Conservation (phyloP, 2,888 invertebrate species). For the Elaeidobius kamerunicus region DNA sequence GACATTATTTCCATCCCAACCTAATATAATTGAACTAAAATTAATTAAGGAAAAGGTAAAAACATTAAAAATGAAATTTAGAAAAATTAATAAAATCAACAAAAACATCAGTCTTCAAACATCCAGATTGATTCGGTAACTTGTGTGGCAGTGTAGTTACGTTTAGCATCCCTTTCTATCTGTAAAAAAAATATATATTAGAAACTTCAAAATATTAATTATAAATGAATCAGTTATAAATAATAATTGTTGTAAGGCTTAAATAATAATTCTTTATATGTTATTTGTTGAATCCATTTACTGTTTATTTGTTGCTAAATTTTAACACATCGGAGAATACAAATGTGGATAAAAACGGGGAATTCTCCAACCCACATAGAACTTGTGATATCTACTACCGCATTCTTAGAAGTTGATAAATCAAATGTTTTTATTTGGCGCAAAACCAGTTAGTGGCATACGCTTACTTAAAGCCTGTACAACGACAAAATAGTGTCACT, state of each 20-base stretch:
- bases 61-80: conserved; percentile 50
- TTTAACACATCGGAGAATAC: too few species aligned
- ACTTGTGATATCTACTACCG: conserved; percentile 4
- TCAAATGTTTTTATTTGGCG: conserved; percentile 13
- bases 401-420: conserved; percentile 5
- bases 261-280: too few species aligned
- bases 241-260: too few species aligned
- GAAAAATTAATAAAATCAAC: conserved; percentile 50
- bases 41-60: conserved; percentile 22
- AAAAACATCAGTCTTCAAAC: conserved; percentile 51
- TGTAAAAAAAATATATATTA: too few species aligned
- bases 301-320: too few species aligned
- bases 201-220: too few species aligned
- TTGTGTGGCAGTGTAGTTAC: conserved; percentile 49
- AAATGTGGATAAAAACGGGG: too few species aligned
- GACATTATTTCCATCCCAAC: conserved; percentile 1
- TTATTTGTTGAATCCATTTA: too few species aligned
- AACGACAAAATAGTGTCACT: background rate
- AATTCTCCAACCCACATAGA: too few species aligned
- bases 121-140: conserved; percentile 50
- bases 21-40: conserved; percentile 17
- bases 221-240: too few species aligned
- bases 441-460: conserved; percentile 13
- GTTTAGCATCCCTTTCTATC: conserved; percentile 34
- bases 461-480: background rate